Conservation (phyloP, 2,113 vertebrate genomes). For the Grallaria varia region DNA sequence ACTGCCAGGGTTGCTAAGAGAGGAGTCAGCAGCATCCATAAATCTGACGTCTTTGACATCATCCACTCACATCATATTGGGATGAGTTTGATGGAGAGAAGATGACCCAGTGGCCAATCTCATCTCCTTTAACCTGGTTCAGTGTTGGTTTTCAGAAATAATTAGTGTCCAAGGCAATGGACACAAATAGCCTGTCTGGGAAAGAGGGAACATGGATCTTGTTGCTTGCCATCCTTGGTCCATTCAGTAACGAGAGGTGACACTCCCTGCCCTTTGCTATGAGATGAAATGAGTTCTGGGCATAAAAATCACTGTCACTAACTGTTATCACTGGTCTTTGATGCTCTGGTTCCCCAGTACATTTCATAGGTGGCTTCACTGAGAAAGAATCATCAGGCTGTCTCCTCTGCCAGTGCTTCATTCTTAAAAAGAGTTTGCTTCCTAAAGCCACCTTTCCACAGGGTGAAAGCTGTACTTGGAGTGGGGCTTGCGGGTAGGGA, state of each 20-base stretch:
- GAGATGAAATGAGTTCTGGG: not conserved
- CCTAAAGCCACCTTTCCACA: not conserved
- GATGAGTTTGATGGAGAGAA: not conserved
- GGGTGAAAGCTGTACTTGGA: not conserved
- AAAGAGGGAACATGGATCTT: not conserved
- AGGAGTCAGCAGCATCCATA: not conserved
- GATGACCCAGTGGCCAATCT: not conserved
- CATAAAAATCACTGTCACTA: not conserved
- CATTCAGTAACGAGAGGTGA: not conserved
- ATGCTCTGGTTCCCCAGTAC: not conserved
- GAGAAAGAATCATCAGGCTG: not conserved
- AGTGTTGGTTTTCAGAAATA: not conserved
- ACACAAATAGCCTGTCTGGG: not conserved
- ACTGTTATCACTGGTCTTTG: not conserved
- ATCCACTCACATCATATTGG: not conserved
- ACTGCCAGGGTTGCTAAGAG: constrained; percentile 45
- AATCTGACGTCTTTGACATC: not conserved
- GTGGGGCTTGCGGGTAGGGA: not conserved
- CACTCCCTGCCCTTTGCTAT: not conserved
- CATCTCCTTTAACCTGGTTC: not conserved
- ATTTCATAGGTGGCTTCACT: not conserved
- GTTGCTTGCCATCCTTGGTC: not conserved
- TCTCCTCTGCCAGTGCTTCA: not conserved
- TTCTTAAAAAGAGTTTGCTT: not conserved
- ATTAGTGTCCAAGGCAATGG: not conserved